Conservation (phyloP, 2,113 vertebrate species). For the Brachirus orientalis region DNA sequence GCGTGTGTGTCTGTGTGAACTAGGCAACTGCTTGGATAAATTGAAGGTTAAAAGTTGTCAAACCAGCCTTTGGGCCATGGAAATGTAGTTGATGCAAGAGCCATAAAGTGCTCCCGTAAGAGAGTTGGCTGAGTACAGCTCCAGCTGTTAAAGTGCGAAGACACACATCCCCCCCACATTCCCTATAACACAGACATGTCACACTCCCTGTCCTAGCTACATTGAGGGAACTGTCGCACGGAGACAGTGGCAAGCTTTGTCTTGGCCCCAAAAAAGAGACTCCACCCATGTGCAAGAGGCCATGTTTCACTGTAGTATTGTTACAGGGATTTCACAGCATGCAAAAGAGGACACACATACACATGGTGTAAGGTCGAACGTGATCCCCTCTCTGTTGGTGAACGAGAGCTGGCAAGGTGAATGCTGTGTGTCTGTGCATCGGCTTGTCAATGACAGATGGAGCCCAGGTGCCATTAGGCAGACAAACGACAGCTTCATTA, state of each 20-base stretch:
- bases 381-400: conserved; percentile 44
- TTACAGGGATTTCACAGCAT: conserved; percentile 54
- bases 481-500: conserved; percentile 79
- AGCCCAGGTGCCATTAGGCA: conserved; percentile 77
- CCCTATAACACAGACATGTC: conserved; percentile 68
- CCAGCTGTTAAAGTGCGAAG: conserved; percentile 66
- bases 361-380: conserved; percentile 51
- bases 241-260: conserved; percentile 46
- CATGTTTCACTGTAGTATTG: conserved; percentile 37
- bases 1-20: conserved; percentile 34
- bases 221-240: conserved; percentile 41
- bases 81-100: conserved; percentile 55
- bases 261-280: conserved; percentile 19
- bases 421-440: conserved; percentile 46
- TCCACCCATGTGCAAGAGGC: conserved; percentile 33
- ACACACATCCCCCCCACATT: conserved; percentile 30
- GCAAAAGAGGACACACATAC: conserved; percentile 28
- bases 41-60: conserved; percentile 81
- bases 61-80: conserved; percentile 71
- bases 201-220: conserved; percentile 39
- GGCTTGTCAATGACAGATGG: conserved; percentile 73
- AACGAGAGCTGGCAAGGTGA: conserved; percentile 71
- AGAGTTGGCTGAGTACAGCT: conserved; percentile 61
- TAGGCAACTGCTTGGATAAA: conserved; percentile 54
- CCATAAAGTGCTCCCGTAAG: conserved; percentile 72